phyloP scores from a whole-genome alignment of 2,797 vertebrate species.

The Steatocranus sp. region DNA sequence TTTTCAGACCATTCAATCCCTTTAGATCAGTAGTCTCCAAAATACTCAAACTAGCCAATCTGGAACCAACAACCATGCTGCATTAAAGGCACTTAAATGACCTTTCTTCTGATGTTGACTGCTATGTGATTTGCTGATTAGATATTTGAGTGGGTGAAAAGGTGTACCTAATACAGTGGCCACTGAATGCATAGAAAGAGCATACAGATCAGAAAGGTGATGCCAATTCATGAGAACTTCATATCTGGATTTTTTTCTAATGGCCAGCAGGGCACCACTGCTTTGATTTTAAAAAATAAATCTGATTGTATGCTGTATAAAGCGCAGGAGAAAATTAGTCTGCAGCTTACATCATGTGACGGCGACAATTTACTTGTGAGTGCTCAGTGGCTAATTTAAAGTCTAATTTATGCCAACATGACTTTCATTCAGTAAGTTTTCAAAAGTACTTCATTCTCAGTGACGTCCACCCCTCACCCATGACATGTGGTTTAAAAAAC shows the following conservation, averaged over 20 bases:
- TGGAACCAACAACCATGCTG: neutral
- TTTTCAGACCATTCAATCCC: neutral
- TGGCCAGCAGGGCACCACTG: neutral
- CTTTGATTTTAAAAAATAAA: neutral
- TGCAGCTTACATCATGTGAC: neutral
- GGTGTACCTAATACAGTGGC: neutral
- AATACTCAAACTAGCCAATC: neutral
- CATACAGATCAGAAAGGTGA: neutral
- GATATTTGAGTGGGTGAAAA: neutral
- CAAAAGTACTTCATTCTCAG: neutral
- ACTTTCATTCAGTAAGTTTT: neutral
- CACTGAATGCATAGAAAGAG: neutral
- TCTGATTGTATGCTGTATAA: neutral
- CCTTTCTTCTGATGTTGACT: neutral
- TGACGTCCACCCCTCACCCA: accelerated
- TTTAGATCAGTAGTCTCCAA: neutral
- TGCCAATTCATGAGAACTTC: neutral
- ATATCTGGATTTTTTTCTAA: neutral
- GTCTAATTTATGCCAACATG: neutral
- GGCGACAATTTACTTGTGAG: neutral
- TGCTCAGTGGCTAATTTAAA: neutral
- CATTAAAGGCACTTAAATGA: neutral
- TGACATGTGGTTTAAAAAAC: neutral
- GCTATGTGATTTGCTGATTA: neutral
- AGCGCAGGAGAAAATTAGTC: neutral